A percentile compares a stretch with the other conserved stretches of the same genome.
These are phyloP conservation scores for Lateolabrax maculatus DNA, from an alignment of 2,797 vertebrate species.

Conservation along the genomic window DNA sequence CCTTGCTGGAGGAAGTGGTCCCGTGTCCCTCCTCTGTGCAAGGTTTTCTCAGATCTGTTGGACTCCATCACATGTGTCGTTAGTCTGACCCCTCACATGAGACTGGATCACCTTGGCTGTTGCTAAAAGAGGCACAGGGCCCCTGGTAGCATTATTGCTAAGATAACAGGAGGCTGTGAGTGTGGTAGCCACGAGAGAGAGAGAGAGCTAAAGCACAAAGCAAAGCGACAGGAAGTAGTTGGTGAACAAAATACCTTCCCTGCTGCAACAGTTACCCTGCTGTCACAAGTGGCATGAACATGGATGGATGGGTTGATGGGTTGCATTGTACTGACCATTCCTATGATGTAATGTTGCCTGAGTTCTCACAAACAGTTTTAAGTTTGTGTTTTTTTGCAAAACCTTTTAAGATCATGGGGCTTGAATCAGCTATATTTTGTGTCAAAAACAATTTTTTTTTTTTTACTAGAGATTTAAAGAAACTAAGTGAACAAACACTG, in stretches of 20 bases:
- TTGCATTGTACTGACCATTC: too few relatives aligned
- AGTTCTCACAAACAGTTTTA: not conserved
- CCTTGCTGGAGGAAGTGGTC: not conserved
- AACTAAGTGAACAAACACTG: constrained; percentile 19
- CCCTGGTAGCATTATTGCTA: not conserved
- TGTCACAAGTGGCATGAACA: not conserved
- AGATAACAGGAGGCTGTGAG: not conserved
- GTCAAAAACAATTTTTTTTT: not conserved
- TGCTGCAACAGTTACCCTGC: not conserved
- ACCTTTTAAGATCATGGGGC: not conserved
- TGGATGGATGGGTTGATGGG: not conserved
- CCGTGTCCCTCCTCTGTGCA: not conserved
- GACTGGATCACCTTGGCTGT: constrained; percentile 3
- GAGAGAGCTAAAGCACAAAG: not conserved
- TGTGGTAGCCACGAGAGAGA: not conserved
- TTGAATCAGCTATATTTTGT: too few relatives aligned
- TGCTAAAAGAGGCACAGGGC: constrained; percentile 5
- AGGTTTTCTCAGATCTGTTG: constrained; percentile 13
- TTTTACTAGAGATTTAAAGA: constrained; percentile 12
- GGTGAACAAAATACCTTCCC: not conserved
- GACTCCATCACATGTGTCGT: constrained; percentile 16
- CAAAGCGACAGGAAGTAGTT: too few relatives aligned
- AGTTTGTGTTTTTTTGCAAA: not conserved
- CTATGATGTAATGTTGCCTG: too few relatives aligned
- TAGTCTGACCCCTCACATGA: constrained; percentile 18